Conservation (phyloP, 2,113 vertebrate genomes). For the Lethenteron camtschaticum region DNA sequence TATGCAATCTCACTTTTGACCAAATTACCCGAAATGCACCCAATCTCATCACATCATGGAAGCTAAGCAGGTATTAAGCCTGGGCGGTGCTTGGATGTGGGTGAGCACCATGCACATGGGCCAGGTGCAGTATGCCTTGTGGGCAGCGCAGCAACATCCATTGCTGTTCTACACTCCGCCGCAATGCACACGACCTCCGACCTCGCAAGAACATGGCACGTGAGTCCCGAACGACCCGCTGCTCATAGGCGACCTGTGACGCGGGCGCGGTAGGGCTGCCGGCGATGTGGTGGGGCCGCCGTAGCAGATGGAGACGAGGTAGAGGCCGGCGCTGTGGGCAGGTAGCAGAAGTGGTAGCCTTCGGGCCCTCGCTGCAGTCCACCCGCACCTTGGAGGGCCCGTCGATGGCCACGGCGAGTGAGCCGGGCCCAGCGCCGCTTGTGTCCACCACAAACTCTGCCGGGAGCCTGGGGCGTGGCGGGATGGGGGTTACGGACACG, state of each 20-base stretch:
- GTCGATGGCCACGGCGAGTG: conserved; percentile 55
- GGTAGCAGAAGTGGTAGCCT: conserved; percentile 60
- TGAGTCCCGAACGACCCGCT: conserved; percentile 9
- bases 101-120: no score
- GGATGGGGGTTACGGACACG: background rate
- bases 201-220: no score
- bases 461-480: conserved; percentile 28
- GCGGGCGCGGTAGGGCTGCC: conserved; percentile 67
- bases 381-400: conserved; percentile 77
- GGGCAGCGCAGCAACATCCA: background rate
- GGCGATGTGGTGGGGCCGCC: conserved; percentile 63
- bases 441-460: conserved; percentile 72
- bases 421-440: conserved; percentile 35
- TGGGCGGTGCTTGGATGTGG: background rate
- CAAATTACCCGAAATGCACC: no score
- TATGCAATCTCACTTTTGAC: no score
- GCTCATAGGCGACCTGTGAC: conserved; percentile 34
- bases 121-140: background rate
- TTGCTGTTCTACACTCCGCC: background rate
- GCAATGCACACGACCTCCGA: background rate
- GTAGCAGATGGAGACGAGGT: conserved; percentile 74
- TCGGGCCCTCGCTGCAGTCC: conserved; percentile 62
- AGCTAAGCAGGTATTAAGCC: background rate
- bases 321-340: conserved; percentile 65
- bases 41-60: background rate